Evolutionary conservation across 2,888 invertebrate genomes (phyloP).

Genomic region (Phytoseiulus persimilis): DNA sequence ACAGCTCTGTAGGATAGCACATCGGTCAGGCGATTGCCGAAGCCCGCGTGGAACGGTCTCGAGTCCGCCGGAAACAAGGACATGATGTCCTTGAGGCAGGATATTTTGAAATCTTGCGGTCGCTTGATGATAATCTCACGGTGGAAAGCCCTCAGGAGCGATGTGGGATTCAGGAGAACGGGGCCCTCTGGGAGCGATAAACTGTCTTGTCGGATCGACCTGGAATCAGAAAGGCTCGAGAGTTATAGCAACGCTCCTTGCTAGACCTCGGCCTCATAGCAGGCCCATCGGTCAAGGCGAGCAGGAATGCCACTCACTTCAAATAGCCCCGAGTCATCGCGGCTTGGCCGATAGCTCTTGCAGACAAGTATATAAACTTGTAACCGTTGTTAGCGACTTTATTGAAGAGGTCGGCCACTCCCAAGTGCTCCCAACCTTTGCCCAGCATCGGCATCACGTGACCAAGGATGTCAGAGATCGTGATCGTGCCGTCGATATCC

Average conservation of each 20-base stretch:
- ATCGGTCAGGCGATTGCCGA: conserved; percentile 82
- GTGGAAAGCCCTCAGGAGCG: conserved; percentile 92
- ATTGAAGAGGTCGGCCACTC: conserved; percentile 92
- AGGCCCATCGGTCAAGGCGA: not conserved
- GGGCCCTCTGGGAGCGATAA: conserved; percentile 91
- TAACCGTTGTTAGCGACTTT: conserved; percentile 96
- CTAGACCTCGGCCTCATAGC: not conserved
- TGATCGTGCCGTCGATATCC: conserved; percentile 98
- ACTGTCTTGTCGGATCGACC: conserved; percentile 82
- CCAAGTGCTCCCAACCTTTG: conserved; percentile 97
- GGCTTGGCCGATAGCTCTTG: conserved; percentile 83
- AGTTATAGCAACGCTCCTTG: not conserved
- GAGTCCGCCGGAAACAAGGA: conserved; percentile 69
- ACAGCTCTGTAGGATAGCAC: conserved; percentile 94
- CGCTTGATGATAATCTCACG: conserved; percentile 96
- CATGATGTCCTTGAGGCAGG: conserved; percentile 89
- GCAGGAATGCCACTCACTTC: conserved; percentile 52
- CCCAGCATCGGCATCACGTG: conserved; percentile 96
- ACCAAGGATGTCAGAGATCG: conserved; percentile 95
- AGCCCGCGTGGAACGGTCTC: conserved; percentile 98
- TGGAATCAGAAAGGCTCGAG: not conserved
- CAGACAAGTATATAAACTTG: conserved; percentile 88
- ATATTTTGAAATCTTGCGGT: conserved; percentile 98
- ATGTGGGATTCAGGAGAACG: conserved; percentile 88
- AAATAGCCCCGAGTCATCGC: conserved; percentile 86